A percentile compares a stretch with the other conserved stretches of the same genome.
These are phyloP conservation scores for Panulirus ornatus DNA, from an alignment of 1,140 invertebrate species.

Conservation along the genomic window DNA sequence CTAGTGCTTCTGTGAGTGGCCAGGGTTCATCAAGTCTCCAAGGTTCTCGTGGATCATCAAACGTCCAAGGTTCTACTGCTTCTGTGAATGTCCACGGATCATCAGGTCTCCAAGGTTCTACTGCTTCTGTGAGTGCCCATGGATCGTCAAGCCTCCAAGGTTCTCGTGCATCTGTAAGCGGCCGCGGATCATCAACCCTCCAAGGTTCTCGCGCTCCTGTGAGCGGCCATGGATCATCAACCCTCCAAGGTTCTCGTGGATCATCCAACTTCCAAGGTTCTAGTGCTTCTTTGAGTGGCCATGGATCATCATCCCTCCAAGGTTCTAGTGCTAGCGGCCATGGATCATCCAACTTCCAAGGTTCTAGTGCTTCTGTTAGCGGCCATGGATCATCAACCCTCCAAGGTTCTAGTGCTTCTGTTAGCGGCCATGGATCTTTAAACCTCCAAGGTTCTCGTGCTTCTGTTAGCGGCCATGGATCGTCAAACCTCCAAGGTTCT, in stretches of 20 bases:
- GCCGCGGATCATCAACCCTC: too few relatives aligned
- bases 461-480: neutral
- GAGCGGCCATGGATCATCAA: neutral
- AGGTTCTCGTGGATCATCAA: conserved; percentile 25
- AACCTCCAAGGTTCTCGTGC: neutral
- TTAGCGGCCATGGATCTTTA: neutral
- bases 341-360: neutral
- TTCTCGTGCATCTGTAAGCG: neutral
- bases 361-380: neutral
- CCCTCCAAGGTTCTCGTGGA: neutral
- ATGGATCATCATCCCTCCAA: too few relatives aligned
- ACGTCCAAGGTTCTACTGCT: neutral
- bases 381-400: neutral
- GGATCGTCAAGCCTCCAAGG: neutral
- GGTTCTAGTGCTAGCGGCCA: too few relatives aligned
- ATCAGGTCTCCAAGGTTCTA: neutral
- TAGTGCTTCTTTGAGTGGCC: neutral
- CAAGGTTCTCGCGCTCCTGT: neutral
- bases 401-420: neutral
- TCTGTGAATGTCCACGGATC: neutral
- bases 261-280: neutral
- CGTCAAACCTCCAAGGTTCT: conserved; percentile 1
- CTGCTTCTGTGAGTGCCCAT: neutral
- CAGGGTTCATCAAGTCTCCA: neutral
- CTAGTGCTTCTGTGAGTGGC: neutral